Conservation (phyloP, 2,797 vertebrate genomes). For the Meda fulgida region DNA sequence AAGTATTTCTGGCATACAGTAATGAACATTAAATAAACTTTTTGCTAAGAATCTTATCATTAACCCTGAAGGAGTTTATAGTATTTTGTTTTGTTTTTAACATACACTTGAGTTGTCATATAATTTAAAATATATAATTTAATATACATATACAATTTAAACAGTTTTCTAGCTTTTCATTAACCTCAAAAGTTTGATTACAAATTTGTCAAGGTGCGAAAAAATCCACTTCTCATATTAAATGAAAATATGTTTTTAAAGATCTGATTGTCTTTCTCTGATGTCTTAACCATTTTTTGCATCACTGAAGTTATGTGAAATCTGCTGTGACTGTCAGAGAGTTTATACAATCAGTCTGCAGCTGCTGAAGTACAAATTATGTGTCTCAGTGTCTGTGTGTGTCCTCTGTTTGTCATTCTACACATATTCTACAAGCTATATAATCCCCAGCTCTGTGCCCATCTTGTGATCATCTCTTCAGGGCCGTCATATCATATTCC, state of each 20-base stretch:
- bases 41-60: not conserved
- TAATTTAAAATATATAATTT: too few relatives aligned
- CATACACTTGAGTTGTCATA: too few relatives aligned
- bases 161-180: not conserved
- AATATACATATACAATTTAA: too few relatives aligned
- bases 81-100: too few relatives aligned
- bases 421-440: constrained; percentile 36
- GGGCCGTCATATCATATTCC: constrained; percentile 30
- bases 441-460: constrained; percentile 15
- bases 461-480: constrained; percentile 32
- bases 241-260: not conserved
- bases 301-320: not conserved
- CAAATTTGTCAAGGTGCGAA: not conserved
- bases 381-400: constrained; percentile 42
- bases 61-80: too few relatives aligned
- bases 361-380: constrained; percentile 34
- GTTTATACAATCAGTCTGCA: constrained; percentile 34
- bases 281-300: not conserved
- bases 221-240: not conserved
- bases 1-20: not conserved
- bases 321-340: constrained; percentile 10
- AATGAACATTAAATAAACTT: not conserved
- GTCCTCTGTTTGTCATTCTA: constrained; percentile 47
- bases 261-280: not conserved
- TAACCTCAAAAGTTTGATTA: not conserved